These are phyloP conservation scores for Suillia variegata DNA, from an alignment of 2,888 invertebrate genomes.

Conservation along the genomic window DNA sequence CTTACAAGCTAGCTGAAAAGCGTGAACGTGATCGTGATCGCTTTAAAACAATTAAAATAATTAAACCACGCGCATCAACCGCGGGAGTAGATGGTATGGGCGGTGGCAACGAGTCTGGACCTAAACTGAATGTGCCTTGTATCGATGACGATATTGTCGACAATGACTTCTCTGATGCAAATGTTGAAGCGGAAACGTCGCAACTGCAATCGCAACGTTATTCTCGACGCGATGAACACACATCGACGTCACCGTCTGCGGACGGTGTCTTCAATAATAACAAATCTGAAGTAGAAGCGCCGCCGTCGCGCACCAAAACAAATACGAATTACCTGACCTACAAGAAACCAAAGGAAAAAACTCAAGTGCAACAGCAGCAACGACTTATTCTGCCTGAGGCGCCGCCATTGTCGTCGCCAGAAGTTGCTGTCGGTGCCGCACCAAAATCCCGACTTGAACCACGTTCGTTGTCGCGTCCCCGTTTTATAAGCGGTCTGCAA, in stretches of 20 bases:
- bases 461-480: constrained; percentile 56
- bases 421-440: constrained; percentile 19
- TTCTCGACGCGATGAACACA: constrained; percentile 48
- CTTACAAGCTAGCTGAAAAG: constrained; percentile 44
- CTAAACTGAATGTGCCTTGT: constrained; percentile 57
- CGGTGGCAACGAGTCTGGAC: constrained; percentile 29
- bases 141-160: constrained; percentile 48
- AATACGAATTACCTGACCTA: constrained; percentile 52
- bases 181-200: constrained; percentile 1
- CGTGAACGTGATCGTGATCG: constrained; percentile 58
- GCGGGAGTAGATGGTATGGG: constrained; percentile 13
- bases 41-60: constrained; percentile 61
- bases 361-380: constrained; percentile 18
- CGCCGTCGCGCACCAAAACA: constrained; percentile 18
- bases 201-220: constrained; percentile 31
- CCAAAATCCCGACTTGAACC: constrained; percentile 30
- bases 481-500: constrained; percentile 54
- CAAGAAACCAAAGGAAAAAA: constrained; percentile 55
- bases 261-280: constrained; percentile 37
- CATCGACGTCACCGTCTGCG: too few species aligned
- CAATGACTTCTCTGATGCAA: constrained; percentile 4
- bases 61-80: constrained; percentile 36
- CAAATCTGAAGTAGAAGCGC: constrained; percentile 29
- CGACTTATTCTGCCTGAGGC: constrained; percentile 24
- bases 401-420: constrained; percentile 2